Conservation (phyloP, 2,797 vertebrate genomes). For the Lemur catta region DNA sequence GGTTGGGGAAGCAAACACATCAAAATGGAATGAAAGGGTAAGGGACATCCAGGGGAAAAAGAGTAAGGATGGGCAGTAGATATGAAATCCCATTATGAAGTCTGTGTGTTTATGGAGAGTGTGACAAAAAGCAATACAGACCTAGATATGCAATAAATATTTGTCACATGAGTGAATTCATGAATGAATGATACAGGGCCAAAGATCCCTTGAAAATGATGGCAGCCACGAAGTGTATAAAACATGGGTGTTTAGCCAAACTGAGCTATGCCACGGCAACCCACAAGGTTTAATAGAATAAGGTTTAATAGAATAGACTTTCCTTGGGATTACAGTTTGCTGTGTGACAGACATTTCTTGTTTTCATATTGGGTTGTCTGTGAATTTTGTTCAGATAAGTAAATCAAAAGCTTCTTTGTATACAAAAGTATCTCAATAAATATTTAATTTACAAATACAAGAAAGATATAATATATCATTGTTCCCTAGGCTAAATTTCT, state of each 20-base stretch:
- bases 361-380: neutral
- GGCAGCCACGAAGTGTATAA: neutral
- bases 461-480: neutral
- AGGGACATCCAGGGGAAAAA: neutral
- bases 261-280: neutral
- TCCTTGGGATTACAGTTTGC: neutral
- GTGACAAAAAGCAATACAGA: neutral
- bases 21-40: neutral
- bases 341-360: neutral
- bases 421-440: neutral
- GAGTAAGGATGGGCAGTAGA: neutral
- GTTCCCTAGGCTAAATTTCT: neutral
- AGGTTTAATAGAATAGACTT: neutral
- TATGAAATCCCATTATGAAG: neutral
- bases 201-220: slow-evolving; percentile 4
- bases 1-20: neutral
- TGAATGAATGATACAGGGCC: neutral
- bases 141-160: neutral
- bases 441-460: neutral
- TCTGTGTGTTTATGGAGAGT: neutral
- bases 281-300: neutral
- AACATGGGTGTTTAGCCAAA: neutral
- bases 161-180: slow-evolving; percentile 1
- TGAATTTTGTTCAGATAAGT: slow-evolving; percentile 4
- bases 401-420: slow-evolving; percentile 17